These are phyloP conservation scores for Formica exsecta DNA, from an alignment of 1,140 invertebrate species.

Conservation along the genomic window DNA sequence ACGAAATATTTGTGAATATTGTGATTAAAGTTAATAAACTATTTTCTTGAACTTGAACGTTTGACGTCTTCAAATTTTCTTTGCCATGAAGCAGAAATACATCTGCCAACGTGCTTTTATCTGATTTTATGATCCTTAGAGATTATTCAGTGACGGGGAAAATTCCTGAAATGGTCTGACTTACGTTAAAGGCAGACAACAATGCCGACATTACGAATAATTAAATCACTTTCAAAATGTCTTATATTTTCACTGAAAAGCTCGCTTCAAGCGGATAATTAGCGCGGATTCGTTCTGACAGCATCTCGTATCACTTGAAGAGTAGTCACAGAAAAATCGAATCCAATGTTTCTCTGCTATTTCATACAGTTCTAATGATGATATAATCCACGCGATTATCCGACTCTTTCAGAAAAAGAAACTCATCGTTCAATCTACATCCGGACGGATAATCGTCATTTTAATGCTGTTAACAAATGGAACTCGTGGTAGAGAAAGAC, in stretches of 20 bases:
- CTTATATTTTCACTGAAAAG: constrained; percentile 12
- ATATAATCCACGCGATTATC: constrained; percentile 43
- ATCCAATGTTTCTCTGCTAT: neutral
- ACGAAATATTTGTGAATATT: neutral
- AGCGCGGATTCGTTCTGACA: neutral
- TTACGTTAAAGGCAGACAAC: constrained; percentile 23
- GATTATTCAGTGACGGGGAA: constrained; percentile 33
- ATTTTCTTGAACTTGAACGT: neutral
- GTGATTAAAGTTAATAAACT: constrained; percentile 10
- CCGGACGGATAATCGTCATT: constrained; percentile 52
- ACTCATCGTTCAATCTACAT: constrained; percentile 51
- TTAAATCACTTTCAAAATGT: constrained; percentile 30
- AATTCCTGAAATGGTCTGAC: constrained; percentile 31
- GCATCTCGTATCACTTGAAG: neutral
- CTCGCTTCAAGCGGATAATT: constrained; percentile 20
- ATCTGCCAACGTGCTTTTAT: constrained; percentile 21
- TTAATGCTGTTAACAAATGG: constrained; percentile 59
- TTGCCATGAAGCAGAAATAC: constrained; percentile 1
- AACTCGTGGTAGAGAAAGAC: constrained; percentile 21
- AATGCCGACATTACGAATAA: constrained; percentile 48
- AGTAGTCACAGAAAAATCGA: neutral
- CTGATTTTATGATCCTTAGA: constrained; percentile 27
- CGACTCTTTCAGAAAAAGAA: constrained; percentile 18
- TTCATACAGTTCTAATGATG: neutral
- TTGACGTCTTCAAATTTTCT: constrained; percentile 22